Evolutionary conservation across 2,888 invertebrate genomes (phyloP).

Genomic region (Stenodema calcarata): DNA sequence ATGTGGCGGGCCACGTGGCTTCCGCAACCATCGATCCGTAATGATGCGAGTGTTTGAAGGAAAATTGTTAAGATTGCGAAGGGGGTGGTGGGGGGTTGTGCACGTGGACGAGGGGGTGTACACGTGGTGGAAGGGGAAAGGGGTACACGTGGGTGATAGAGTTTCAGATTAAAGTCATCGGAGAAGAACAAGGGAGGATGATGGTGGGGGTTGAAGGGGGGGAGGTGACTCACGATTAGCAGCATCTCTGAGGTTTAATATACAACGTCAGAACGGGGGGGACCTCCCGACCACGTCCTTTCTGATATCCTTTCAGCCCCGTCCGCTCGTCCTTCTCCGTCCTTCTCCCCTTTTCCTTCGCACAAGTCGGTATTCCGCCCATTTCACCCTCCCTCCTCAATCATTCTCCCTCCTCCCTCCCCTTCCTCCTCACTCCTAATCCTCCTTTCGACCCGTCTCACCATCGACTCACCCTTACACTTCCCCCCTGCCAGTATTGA

Average conservation of each 20-base stretch:
- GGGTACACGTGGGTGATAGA: constrained; percentile 28
- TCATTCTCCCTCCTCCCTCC: not conserved
- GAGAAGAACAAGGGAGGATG: not conserved
- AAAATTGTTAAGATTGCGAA: not conserved
- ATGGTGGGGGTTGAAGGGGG: not conserved
- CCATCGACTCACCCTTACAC: not conserved
- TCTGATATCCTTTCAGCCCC: constrained; percentile 17
- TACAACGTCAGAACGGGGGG: not conserved
- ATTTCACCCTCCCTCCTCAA: not conserved
- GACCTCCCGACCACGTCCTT: constrained; percentile 10
- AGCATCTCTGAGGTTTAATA: constrained; percentile 39
- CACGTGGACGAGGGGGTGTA: not conserved
- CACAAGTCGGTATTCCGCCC: not conserved
- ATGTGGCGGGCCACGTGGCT: constrained; percentile 27
- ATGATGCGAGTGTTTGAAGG: constrained; percentile 19
- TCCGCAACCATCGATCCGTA: constrained; percentile 13
- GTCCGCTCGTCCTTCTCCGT: no score
- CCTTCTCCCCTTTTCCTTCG: not conserved
- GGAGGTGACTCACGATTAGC: constrained; percentile 37
- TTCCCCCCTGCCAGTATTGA: constrained; percentile 22
- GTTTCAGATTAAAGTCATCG: constrained; percentile 43
- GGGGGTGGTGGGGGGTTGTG: not conserved
- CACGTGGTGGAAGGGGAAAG: no score
- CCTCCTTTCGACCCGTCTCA: not conserved
- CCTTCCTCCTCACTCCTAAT: not conserved